Base-by-base conservation (phyloP, 53 echinoderm and acorn worm species). In the Patiria pectinifera region DNA sequence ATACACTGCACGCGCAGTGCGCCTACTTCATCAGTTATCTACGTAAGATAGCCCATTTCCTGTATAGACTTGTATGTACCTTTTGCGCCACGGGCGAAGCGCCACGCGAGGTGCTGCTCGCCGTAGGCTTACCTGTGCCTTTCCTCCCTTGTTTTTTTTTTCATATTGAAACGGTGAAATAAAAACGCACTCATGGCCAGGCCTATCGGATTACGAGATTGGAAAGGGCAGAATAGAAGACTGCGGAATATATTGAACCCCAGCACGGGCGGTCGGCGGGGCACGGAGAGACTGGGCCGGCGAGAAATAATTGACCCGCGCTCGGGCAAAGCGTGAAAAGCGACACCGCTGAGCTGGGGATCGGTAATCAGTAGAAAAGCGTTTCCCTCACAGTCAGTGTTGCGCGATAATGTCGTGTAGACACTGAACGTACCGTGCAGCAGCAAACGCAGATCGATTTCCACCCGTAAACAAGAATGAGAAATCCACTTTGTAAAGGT, bases 191-290 rank as follows among this genome's bases (percentile, higher is more conserved):
- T 61, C 87, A 59, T 59, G 78, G 47, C 61, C 88, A 35, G 45
- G 78, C 21, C 77, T 88, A 77, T 88, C 88, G 77, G 62, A 78
- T 88, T 77, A 88, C 88, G 45, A 62, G 78, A 77, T 88, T 78
- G 88, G 21, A 88, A 77, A 88, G 88, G 78, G 88, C 62, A 45
- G 77, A 78, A 77, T 26, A 78, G 78, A 61, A 61, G n/a, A 77
- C 60, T 16, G 88, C 25, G 61, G 47, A 59, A 78, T 87, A 88
- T 88, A 88, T 88, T 88, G 88, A 88, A 88, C 88, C 45, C 88
- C 45, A 25, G 59, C 88, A 59, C 78, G 49, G 77, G 62, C 74
- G 14, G 59, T 53, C 48, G 49, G 24, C 49, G 22, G 26, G 59
- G 83, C 24, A 82, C 11, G 83, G 24, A 25, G 61, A 59, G 72